These are phyloP conservation scores for Peromyscus melanophrys DNA, from an alignment of 2,797 vertebrate species.

Conservation along the genomic window DNA sequence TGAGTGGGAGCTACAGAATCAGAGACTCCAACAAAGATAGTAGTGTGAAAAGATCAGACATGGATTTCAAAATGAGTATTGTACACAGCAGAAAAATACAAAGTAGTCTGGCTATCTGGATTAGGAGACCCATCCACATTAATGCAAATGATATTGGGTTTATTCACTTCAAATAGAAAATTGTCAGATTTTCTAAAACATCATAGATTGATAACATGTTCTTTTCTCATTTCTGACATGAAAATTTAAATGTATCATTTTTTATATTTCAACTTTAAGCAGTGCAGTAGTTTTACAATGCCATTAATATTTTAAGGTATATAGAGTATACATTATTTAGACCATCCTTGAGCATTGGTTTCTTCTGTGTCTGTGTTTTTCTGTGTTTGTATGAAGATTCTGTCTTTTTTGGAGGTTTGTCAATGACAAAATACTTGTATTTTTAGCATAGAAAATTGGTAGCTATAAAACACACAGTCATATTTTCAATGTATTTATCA, in stretches of 20 bases:
- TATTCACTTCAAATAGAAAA: neutral
- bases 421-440: neutral
- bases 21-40: neutral
- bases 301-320: neutral
- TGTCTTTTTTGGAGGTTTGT: neutral
- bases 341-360: neutral
- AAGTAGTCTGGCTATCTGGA: neutral
- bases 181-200: constrained; percentile 17
- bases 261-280: neutral
- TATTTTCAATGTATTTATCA: neutral
- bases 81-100: neutral
- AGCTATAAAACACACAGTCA: neutral
- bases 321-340: neutral
- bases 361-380: neutral
- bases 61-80: neutral
- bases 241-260: constrained; percentile 22
- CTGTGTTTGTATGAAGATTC: neutral
- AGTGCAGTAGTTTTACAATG: neutral
- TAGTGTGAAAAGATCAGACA: neutral
- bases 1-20: neutral
- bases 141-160: neutral
- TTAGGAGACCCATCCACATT: neutral
- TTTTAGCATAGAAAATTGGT: neutral
- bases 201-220: neutral
- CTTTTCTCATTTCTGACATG: neutral